A percentile compares a stretch with the other conserved stretches of the same genome.
phyloP scores from a whole-genome alignment of 2,888 invertebrate genomes.

The Orthonychiurus folsomi region DNA sequence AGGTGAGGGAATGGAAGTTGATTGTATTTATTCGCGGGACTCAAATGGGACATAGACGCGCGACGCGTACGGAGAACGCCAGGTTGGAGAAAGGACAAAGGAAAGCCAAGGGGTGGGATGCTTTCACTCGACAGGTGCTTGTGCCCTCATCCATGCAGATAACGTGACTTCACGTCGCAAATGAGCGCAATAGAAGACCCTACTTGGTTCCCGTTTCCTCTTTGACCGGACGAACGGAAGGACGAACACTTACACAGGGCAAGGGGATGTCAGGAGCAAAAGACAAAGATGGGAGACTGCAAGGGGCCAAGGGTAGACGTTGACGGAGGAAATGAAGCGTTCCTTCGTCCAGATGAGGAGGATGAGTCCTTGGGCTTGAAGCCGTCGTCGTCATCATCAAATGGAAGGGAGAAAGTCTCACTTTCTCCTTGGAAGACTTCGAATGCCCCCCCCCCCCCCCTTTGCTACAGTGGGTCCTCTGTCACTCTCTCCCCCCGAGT shows the following conservation, averaged over 20 bases:
- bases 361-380: not conserved
- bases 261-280: too few species aligned
- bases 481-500: constrained; percentile 2
- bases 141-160: too few species aligned
- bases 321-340: not conserved
- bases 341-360: not conserved
- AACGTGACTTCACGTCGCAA: too few species aligned
- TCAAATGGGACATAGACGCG: not conserved
- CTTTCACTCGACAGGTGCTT: too few species aligned
- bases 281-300: too few species aligned
- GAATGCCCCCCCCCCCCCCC: constrained; percentile 2
- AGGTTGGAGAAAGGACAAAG: not conserved
- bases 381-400: not conserved
- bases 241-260: too few species aligned
- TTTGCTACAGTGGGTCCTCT: constrained; percentile 14
- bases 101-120: not conserved
- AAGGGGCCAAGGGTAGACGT: too few species aligned
- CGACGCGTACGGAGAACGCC: not conserved
- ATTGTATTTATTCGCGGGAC: not conserved
- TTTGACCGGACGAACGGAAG: not conserved
- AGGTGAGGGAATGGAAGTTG: constrained; percentile 1
- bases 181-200: too few species aligned
- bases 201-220: too few species aligned
- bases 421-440: constrained; percentile 3
- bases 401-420: constrained; percentile 4